These are phyloP conservation scores for Ambastaia sidthimunki DNA, from an alignment of 2,797 vertebrate species.

Conservation along the genomic window DNA sequence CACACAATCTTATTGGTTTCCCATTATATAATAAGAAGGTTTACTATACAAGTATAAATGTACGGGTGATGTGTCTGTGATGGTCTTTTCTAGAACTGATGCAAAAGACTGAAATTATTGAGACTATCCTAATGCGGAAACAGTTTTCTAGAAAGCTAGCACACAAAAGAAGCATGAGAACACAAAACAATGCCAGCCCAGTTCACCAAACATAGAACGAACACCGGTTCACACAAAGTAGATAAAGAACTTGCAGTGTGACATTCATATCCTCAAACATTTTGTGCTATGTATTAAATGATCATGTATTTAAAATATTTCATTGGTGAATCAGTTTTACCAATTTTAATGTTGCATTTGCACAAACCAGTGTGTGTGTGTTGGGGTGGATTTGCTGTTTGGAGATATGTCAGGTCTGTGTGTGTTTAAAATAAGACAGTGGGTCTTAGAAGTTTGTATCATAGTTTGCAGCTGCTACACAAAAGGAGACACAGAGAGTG, in stretches of 20 bases:
- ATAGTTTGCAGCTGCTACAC: slow-evolving; percentile 67
- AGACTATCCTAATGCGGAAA: slow-evolving; percentile 11
- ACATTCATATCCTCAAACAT: background rate
- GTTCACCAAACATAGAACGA: slow-evolving; percentile 1
- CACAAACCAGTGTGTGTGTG: background rate
- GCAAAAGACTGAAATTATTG: slow-evolving; percentile 12
- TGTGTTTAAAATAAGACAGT: slow-evolving; percentile 64
- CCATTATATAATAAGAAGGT: too few relatives aligned
- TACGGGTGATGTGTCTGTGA: too few relatives aligned
- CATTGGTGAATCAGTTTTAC: background rate
- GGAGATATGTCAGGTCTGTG: slow-evolving; percentile 73
- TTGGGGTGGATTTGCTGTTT: slow-evolving; percentile 40
- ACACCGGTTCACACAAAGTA: background rate
- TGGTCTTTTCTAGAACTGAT: slow-evolving; percentile 18
- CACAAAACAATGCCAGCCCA: slow-evolving; percentile 9
- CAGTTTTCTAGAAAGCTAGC: slow-evolving; percentile 32
- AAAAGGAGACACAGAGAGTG: slow-evolving; percentile 64
- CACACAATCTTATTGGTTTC: too few relatives aligned
- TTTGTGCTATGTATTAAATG: background rate
- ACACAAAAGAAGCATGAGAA: slow-evolving; percentile 38
- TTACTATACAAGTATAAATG: too few relatives aligned
- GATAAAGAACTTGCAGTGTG: background rate
- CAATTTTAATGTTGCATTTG: background rate
- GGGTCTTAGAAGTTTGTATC: slow-evolving; percentile 66
- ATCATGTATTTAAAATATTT: background rate